Percentiles rank a stretch among this genome's conserved stretches.
These are phyloP conservation scores for Drosophila pegasa DNA, from an alignment of 2,888 invertebrate genomes.

Conservation along the genomic window DNA sequence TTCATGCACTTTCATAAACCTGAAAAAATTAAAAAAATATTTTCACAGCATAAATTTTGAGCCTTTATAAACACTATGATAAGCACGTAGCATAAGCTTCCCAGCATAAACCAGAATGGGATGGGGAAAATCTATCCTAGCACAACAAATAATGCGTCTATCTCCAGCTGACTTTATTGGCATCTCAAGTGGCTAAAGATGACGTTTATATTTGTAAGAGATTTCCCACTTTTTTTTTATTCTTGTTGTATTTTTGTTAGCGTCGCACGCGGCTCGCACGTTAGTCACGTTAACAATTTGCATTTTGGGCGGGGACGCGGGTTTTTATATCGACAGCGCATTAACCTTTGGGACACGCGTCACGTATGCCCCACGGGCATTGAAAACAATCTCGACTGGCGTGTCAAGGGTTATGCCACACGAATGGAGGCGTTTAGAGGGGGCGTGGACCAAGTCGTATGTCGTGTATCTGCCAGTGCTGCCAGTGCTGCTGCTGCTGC, in stretches of 20 bases:
- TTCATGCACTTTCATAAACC: too few relatives aligned
- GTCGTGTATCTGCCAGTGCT: constrained; percentile 35
- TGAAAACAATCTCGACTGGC: constrained; percentile 69
- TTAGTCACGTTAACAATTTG: constrained; percentile 78
- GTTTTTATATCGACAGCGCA: constrained; percentile 63
- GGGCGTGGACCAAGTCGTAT: constrained; percentile 40
- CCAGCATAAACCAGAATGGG: neutral
- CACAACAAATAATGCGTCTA: constrained; percentile 19
- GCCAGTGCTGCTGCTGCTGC: constrained; percentile 20
- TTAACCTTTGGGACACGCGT: constrained; percentile 72
- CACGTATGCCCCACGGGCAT: constrained; percentile 62
- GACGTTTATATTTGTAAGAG: constrained; percentile 45
- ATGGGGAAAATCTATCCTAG: neutral
- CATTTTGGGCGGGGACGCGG: constrained; percentile 56
- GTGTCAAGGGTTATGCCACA: constrained; percentile 62
- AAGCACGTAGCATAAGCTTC: constrained; percentile 1
- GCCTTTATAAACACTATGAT: neutral
- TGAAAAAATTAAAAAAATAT: too few relatives aligned
- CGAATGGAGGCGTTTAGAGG: constrained; percentile 18
- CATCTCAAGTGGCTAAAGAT: constrained; percentile 34
- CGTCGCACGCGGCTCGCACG: constrained; percentile 47
- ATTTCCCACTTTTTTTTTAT: constrained; percentile 12
- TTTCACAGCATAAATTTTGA: neutral
- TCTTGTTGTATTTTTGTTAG: too few relatives aligned
- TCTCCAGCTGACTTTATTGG: constrained; percentile 35